Evolutionary conservation across 2,113 vertebrate genomes (phyloP).

Genomic region (Gnathonemus longibarbis): DNA sequence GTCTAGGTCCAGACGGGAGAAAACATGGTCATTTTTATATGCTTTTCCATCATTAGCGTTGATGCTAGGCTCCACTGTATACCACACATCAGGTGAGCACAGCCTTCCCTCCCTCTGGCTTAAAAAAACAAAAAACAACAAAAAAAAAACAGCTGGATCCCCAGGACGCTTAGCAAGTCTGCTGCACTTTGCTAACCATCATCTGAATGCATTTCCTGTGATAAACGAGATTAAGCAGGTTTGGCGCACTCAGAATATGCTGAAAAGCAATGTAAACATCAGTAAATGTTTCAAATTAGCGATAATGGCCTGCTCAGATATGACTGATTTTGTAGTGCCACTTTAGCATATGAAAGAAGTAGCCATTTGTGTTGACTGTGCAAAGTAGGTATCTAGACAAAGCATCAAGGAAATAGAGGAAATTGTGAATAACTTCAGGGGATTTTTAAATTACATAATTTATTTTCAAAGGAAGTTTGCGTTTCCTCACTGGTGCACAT

Average conservation of each 20-base stretch:
- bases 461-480: background rate
- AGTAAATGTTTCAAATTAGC: background rate
- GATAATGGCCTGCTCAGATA: background rate
- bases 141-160: background rate
- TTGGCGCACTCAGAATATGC: background rate
- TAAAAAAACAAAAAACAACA: background rate
- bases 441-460: background rate
- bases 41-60: background rate
- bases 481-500: background rate
- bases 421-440: background rate
- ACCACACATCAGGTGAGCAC: background rate
- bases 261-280: background rate
- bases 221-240: background rate
- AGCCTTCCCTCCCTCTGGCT: background rate
- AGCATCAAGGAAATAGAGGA: background rate
- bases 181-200: background rate
- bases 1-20: background rate
- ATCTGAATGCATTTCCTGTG: background rate
- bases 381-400: background rate
- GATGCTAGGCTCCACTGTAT: background rate
- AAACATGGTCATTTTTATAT: background rate
- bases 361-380: background rate
- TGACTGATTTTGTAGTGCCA: background rate
- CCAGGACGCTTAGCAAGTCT: background rate
- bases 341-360: background rate